Base-by-base conservation (phyloP, 2,113 vertebrate species). In the Varanus komodoensis region DNA sequence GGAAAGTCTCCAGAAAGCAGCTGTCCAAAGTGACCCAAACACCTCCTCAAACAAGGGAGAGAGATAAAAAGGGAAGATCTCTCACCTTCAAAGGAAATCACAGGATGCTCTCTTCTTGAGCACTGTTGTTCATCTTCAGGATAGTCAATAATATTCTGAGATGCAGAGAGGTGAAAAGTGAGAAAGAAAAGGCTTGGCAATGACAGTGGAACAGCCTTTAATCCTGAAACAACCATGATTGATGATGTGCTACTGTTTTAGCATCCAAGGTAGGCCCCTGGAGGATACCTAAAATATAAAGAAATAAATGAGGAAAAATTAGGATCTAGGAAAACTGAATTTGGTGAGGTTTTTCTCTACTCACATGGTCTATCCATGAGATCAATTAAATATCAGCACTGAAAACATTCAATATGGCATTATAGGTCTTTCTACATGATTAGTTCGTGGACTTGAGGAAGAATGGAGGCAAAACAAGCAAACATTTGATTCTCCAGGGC, bases 31-130 rank as follows among this genome's bases (percentile, higher is more conserved):
- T 87, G 52, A 91, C 87, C 92, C 84, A 64, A 89, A 50, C 90
- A 88, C 29, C 48, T 89, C 61, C 84, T 93, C 89, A 87, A 85
- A 94, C 91, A 5, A 71, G 82, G 54, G 48, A 73, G 34, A 44
- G 50, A 25, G 64, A 79, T 25, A 52, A 32, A 84, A 84, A 83
- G 88, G 19, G 88, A 68, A 50, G 73, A 1, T 67, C 32, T 94
- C 98, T 98, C 96, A 99, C 99, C 99, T 98, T 98, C 98, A 92
- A 98, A 98, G 94, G 98, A 96, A 94, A 99, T 98, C 77, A 97
- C 97, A 85, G 99, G 99, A 91, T 99, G 99, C 81, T 99, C 98
- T 94, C 97, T 98, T 95, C 96, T 97, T 86, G 95, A 82, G 91
- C 99, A 99, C 87, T 97, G 96, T 92, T 95, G 95, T 79, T 97